Base-by-base conservation (phyloP, 2,888 invertebrate genomes). In the Aelia acuminata region DNA sequence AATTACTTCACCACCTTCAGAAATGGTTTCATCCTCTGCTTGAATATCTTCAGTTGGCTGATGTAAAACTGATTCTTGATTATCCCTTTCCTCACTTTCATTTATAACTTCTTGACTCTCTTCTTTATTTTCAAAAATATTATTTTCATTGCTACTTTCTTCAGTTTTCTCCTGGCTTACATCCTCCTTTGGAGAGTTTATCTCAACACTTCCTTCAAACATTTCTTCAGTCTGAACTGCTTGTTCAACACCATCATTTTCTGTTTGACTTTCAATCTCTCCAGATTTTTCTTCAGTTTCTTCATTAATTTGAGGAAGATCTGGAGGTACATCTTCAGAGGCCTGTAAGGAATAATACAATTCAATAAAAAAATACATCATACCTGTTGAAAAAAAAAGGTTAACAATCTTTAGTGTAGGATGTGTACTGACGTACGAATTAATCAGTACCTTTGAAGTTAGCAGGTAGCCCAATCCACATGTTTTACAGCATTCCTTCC, bases 211-310 rank as follows among this genome's bases (percentile, higher is more conserved):
- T 11, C 22, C 87, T 50, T 75, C 84, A 22, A 13, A 43, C 35
- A 35, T 26, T 87, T 86, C 93, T 87, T 93, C 93, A 84, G 91
- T 91, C 88, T 93, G 92, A 86, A 92, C 89, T 47, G 49, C 84
- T 86, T 89, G 89, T 87, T 89, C 90, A 35, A 39, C 89, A 88
- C 87, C 88, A 80, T 63, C 39, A 5, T 88, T 75, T 89, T 90
- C 90, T 63, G 88, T 90, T 84, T 88, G 88, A 48, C 75, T 91
- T 85, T 92, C 92, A 89, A 92, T 92, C 20, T 92, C 92, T 89
- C 91, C 92, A 89, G 92, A 91, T 70, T 90, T 89, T 84, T 90
- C 90, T 63, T 88, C 89, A 88, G 84, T 89, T 88, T 90, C 88
- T 80, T 89, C 90, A 53, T 88, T 90, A 22, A 88, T 89, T 63